Evolutionary conservation across 2,888 invertebrate species (phyloP).

Genomic region (Diloba caeruleocephala): DNA sequence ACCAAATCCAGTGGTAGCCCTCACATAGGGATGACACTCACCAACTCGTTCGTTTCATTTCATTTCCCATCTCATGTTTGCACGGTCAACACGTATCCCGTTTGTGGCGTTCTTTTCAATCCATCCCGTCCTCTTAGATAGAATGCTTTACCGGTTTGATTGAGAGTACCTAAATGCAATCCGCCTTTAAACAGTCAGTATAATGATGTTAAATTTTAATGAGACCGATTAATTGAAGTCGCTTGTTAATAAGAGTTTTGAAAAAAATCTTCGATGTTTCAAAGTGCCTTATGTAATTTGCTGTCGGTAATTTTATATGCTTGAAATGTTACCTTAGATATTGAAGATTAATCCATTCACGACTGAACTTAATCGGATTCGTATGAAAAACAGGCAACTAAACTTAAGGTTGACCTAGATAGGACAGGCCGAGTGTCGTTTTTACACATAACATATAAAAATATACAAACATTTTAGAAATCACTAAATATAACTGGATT

Average conservation of each 20-base stretch:
- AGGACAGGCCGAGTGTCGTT: no score
- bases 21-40: conserved; percentile 65
- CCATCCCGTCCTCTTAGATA: conserved; percentile 58
- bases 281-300: no score
- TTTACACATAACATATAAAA: no score
- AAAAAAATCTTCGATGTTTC: conserved; percentile 20
- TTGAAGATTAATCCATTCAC: no score
- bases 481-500: neutral
- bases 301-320: no score
- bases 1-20: conserved; percentile 42
- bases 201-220: conserved; percentile 52
- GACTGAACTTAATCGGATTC: no score
- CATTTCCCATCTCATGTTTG: conserved; percentile 79
- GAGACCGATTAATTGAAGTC: conserved; percentile 51
- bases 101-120: conserved; percentile 63
- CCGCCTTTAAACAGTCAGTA: conserved; percentile 48
- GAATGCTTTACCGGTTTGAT: conserved; percentile 71
- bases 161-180: conserved; percentile 57
- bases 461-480: no score
- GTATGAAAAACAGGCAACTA: no score
- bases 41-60: conserved; percentile 74
- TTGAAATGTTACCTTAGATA: no score
- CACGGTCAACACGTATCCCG: conserved; percentile 71
- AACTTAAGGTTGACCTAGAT: no score
- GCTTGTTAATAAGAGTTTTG: conserved; percentile 33